Evolutionary conservation across 2,888 invertebrate species (phyloP).

Genomic region (Leptothorax acervorum): DNA sequence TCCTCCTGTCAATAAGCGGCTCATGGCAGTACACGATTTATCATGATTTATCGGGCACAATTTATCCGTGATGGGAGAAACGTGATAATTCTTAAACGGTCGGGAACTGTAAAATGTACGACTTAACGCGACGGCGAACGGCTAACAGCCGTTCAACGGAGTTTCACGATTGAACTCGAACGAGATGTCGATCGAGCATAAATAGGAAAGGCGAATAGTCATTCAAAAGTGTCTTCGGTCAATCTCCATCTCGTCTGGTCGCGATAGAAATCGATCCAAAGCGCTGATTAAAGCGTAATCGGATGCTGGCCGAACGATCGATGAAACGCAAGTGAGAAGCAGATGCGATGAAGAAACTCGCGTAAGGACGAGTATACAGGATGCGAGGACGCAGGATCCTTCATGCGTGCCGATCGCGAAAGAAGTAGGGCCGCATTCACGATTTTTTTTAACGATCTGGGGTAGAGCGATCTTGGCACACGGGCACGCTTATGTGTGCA

Average conservation of each 20-base stretch:
- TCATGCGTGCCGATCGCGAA: constrained; percentile 76
- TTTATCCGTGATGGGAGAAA: neutral
- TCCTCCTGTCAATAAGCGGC: neutral
- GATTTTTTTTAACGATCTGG: constrained; percentile 82
- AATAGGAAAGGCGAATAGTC: neutral
- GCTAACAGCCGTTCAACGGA: neutral
- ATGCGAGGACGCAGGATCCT: constrained; percentile 76
- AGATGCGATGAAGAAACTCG: constrained; percentile 64
- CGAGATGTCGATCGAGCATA: neutral
- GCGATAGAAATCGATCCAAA: neutral
- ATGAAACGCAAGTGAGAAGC: constrained; percentile 70
- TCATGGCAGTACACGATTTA: neutral
- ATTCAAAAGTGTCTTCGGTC: neutral
- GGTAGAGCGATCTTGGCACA: constrained; percentile 55
- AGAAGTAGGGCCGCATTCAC: constrained; percentile 79
- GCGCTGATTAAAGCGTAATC: constrained; percentile 33
- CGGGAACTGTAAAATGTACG: neutral
- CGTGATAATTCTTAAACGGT: constrained; percentile 30
- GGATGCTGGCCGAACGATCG: constrained; percentile 56
- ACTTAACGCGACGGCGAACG: neutral
- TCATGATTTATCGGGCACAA: constrained; percentile 18
- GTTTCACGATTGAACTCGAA: neutral
- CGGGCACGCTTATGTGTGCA: constrained; percentile 11
- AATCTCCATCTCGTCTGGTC: neutral
- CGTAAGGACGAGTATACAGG: constrained; percentile 70